Base-by-base conservation (phyloP, 2,113 vertebrate genomes). In the Bufo bufo region DNA sequence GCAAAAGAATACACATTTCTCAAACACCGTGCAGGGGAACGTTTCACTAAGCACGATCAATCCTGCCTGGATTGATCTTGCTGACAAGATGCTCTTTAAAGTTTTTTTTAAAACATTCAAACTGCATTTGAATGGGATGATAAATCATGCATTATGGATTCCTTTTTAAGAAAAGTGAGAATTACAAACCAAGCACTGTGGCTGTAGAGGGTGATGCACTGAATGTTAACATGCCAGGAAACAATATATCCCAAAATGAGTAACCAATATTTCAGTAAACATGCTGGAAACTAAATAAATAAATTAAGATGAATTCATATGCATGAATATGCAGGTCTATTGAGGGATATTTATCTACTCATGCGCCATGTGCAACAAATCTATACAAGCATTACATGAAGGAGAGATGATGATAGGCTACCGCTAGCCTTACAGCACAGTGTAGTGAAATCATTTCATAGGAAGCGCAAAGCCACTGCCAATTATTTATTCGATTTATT, bases 251-350 rank as follows among this genome's bases (percentile, higher is more conserved):
- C 45, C 45, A 83, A 83, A 50, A 17, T 17, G 65, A 82, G 19
- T 50, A 59, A 61, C 43, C 43, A 74, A 83, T 49, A 83, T 66
- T 14, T 20, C 47, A 69, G 61, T 50, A 52, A 83, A 69, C 81
- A 83, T 83, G 81, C 81, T 52, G 47, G n/a, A 66, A 66, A 63
- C 8, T 8, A 12, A 52, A n/a, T 4, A 11, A 16, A 23, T 12
- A n/a, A n/a, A n/a, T n/a, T n/a, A n/a, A n/a, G n/a, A 3, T 69
- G 2, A n/a, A 16, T 52, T 52, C 10, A 23, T 16, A 45, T 8
- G 58, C 33, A 82, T 23, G 17, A n/a, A n/a, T n/a, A n/a, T 49
- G n/a, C 33, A 65, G 16, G 43, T 47, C 20, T 5, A 14, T 8
- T 6, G n/a, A n/a, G 8, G 11, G 33, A 33, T 12, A 23, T 69